These are phyloP conservation scores for Agriopis aurantiaria DNA, from an alignment of 2,888 invertebrate genomes.

Conservation along the genomic window DNA sequence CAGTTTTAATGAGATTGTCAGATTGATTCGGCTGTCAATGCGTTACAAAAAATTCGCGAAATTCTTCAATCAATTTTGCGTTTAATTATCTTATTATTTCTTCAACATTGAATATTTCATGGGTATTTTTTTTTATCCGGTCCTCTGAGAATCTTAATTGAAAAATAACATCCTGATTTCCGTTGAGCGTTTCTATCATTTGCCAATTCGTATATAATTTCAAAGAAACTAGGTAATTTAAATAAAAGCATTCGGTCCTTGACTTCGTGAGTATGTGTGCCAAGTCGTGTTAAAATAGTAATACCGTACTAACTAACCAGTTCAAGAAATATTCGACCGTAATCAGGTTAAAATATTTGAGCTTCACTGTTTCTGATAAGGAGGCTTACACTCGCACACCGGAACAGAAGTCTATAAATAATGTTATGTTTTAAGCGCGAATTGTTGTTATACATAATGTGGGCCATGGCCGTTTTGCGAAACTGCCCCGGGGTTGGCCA, in stretches of 20 bases:
- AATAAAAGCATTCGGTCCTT: constrained; percentile 3
- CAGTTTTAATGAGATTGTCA: constrained; percentile 6
- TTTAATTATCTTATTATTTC: constrained; percentile 1
- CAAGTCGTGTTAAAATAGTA: constrained; percentile 4
- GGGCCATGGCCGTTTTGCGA: constrained; percentile 60
- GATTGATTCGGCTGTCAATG: constrained; percentile 2
- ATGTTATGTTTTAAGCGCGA: constrained; percentile 46
- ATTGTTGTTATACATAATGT: constrained; percentile 54
- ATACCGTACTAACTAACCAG: not conserved
- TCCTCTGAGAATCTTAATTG: constrained; percentile 8
- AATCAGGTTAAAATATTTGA: constrained; percentile 12
- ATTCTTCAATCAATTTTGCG: not conserved
- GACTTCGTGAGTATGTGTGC: constrained; percentile 4
- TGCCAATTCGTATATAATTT: not conserved
- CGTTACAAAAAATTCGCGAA: not conserved
- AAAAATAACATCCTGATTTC: constrained; percentile 19
- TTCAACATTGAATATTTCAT: not conserved
- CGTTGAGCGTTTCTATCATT: constrained; percentile 3
- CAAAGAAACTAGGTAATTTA: not conserved
- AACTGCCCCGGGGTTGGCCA: constrained; percentile 54
- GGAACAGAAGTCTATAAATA: constrained; percentile 45
- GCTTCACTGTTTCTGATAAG: constrained; percentile 12
- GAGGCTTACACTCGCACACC: constrained; percentile 11
- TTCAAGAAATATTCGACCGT: not conserved
- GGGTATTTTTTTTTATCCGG: not conserved